Evolutionary conservation across 2,888 invertebrate species (phyloP), one percentile per base, ranked within the genome.

Genomic region (Cyclophora punctaria): DNA sequence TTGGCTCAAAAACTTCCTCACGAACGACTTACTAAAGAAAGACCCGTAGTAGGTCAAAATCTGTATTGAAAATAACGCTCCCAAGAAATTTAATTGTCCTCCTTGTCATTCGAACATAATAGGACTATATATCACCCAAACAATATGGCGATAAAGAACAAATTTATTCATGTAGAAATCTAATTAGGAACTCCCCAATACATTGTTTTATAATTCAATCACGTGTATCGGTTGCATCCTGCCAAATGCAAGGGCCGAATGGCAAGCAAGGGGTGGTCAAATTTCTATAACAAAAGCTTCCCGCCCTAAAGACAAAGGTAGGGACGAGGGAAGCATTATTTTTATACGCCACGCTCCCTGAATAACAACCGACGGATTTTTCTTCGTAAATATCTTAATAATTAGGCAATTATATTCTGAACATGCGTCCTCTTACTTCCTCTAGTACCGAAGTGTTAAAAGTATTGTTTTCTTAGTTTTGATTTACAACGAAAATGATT

Each of bases 311-410:
- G 75, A 83, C 84, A 83, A 83, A 83, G 82, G 78, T 76, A 77
- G 68, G 73, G 73, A 71, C 74, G 78, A 81, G 85, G 84, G 83
- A 83, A 82, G 78, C 78, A 69, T 84, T 82, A 84, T 83, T 84
- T 82, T 84, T 85, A 83, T 84, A 80, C 68, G 75, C 67, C 71
- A 85, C 87, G 83, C 67, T 66, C 59, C 57, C 71, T 71, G 87
- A 86, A 87, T 87, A 87, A 78, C 80, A 85, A 87, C 64, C 57
- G 34, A 65, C 69, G 62, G 67, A 62, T 67, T 71, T 82, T 83
- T 81, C 79, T 78, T 73, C 77, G 79, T 80, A 85, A 83, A 86
- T 84, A 79, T 83, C 83, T 83, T 83, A 79, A 84, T 84, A 83
- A 83, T 80, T 69, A 75, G 67, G 67, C 68, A 71, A 81, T 83